Base-by-base conservation (phyloP, 2,113 vertebrate species). In the Bucco capensis region DNA sequence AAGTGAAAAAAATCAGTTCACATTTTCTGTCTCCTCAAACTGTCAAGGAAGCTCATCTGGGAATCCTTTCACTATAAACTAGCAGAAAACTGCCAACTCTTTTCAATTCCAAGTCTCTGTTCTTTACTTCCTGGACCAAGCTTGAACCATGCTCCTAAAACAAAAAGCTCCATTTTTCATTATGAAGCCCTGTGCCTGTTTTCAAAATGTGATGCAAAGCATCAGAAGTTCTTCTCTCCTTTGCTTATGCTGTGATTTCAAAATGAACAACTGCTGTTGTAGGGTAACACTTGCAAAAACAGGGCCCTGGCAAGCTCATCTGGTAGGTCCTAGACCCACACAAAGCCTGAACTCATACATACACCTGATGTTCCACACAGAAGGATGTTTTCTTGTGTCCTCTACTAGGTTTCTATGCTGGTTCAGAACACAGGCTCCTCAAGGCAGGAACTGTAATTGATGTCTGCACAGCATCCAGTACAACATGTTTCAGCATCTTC, bases 81-180 rank as follows among this genome's bases (percentile, higher is more conserved):
- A 47, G 14, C 51, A 83, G 60, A 91, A 72, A 73, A 17, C 56
- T 81, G 88, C 91, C 91, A 94, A 5, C 51, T 64, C 83, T 77
- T 69, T 83, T 74, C 76, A 81, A 1, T 3, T 60, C n/a, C 1
- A 6, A 47, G 73, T 18, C 46, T 79, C 61, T 69, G 72, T 31
- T 81, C 53, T 65, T 65, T 69, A 72, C 70, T 87, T 82, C 81
- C 82, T 37, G 58, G 49, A 66, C 76, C 86, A 74, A 73, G 60
- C 35, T 14, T 37, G 25, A 71, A 79, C 70, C 81, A 84, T 91
- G 87, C 92, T 89, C 87, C 89, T 82, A 31, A 69, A 87, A 60
- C 76, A 92, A 82, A 93, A 92, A 75, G 57, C 50, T 92, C 69
- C 22, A 19, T 90, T 93, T 93, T 72, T 82, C 95, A 87, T 53